phyloP scores from a whole-genome alignment of 53 echinoderm and acorn worm genomes.

The Paelopatides confundens region DNA sequence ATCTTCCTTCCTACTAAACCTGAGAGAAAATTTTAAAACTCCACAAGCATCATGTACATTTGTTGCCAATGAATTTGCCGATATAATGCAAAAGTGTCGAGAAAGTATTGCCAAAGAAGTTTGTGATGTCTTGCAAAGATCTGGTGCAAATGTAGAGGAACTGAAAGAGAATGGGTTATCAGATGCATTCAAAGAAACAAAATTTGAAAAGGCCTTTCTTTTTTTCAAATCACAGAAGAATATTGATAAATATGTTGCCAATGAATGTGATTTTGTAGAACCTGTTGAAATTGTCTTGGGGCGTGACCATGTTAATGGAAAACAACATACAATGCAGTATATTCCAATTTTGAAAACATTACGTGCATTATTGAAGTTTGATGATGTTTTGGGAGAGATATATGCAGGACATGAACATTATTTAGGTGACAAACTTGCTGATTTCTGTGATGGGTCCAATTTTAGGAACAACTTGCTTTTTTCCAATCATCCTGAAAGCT shows the following conservation, averaged over 20 bases:
- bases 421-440: neutral
- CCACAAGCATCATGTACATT: conserved; percentile 31
- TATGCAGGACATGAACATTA: neutral
- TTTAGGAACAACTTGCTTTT: neutral
- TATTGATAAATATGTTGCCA: neutral
- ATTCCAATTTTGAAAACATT: conserved; percentile 13
- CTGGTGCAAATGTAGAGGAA: neutral
- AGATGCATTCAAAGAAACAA: neutral
- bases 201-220: neutral
- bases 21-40: conserved; percentile 4
- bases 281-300: conserved; percentile 32
- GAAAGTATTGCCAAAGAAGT: conserved; percentile 2
- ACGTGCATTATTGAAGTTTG: neutral
- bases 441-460: conserved; percentile 37
- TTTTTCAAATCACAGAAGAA: conserved; percentile 13
- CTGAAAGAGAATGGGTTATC: conserved; percentile 27
- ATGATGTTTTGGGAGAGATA: neutral
- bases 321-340: conserved; percentile 36
- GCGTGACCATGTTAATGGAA: neutral
- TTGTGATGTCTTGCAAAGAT: conserved; percentile 4
- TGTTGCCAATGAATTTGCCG: conserved; percentile 8
- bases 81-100: conserved; percentile 12
- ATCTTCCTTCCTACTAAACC: conserved; percentile 9
- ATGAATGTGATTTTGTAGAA: conserved; percentile 1
- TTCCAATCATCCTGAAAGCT: neutral